These are phyloP conservation scores for Paracanthobrama guichenoti DNA, from an alignment of 2,113 vertebrate species.

Conservation along the genomic window DNA sequence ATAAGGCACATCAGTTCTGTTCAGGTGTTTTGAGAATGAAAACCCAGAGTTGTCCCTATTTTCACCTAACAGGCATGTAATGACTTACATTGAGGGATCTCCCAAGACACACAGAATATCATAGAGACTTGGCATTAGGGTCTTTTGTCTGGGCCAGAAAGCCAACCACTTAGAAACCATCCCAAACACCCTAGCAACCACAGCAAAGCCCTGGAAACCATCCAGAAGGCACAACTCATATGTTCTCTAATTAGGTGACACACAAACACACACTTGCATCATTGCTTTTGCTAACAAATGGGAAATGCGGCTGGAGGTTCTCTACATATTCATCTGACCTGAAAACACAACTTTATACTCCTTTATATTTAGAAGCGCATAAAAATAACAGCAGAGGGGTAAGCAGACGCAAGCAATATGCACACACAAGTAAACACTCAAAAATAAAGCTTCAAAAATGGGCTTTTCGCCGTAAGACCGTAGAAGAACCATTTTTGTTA, in stretches of 20 bases:
- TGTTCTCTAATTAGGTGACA: not conserved
- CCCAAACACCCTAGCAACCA: not conserved
- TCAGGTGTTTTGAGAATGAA: not conserved
- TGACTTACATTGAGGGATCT: not conserved
- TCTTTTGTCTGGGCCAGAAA: not conserved
- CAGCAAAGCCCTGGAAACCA: slow-evolving; percentile 6
- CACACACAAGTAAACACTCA: too few relatives aligned
- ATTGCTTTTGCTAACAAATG: slow-evolving; percentile 46
- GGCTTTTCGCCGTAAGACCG: not conserved
- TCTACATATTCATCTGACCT: slow-evolving; percentile 13
- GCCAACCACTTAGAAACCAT: not conserved
- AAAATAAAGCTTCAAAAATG: not conserved
- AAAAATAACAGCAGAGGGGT: not conserved
- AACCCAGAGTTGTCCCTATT: not conserved
- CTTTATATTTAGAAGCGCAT: not conserved
- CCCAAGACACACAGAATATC: not conserved
- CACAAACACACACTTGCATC: slow-evolving; percentile 50
- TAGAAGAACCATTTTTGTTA: too few relatives aligned
- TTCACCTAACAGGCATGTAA: not conserved
- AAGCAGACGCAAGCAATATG: not conserved
- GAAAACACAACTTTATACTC: slow-evolving; percentile 9
- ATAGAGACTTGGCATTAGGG: not conserved
- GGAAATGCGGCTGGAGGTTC: slow-evolving; percentile 47
- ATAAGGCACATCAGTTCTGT: not conserved
- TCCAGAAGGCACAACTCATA: not conserved